Evolutionary conservation across 2,888 invertebrate genomes (phyloP), one percentile per base, ranked within the genome.

Genomic region (Pseudococcus jackbeardsleyi): DNA sequence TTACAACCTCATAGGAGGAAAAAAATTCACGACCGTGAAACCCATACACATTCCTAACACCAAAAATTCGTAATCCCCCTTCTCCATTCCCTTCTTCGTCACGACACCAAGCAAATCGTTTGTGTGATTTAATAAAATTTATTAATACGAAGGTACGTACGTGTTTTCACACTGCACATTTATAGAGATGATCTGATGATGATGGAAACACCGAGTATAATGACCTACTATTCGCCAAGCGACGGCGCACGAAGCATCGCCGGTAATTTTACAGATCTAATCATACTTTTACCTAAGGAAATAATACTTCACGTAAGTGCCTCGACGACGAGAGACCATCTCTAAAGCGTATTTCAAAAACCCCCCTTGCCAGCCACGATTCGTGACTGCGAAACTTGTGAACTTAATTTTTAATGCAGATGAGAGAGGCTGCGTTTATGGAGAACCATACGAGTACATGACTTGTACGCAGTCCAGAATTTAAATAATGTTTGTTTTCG

Each of bases 351-450:
- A 72, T 72, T 72, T 72, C 9, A 72, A 72, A 72, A 72, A 33
- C 1, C 26, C 3, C 26, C 26, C 26, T 33, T 33, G 26, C 68
- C 1, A 33, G 68, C 68, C 68, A 22, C n/a, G 68, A 72, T 72
- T 72, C 68, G 68, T 72, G 68, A 72, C 68, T 72, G 68, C 68
- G 68, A 72, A 72, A 72, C 68, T 72, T 72, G 68, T 72, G 68
- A 72, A 72, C 68, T 72, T 72, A 72, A 72, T 72, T 72, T 72
- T 72, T 72, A 72, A 72, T 72, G 68, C 68, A 72, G 68, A 72
- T 72, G 68, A 72, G 68, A 33, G 22, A 6, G 26, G 26, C 68
- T 72, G 33, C 11, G 59, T n/a, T 59, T 72, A 72, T 72, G 33
- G 26, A 72, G 26, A 33, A 33, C 26, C 3, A 33, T 33, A 33